Conservation (phyloP, 2,888 invertebrate species). For the Mechanitis mazaeus region DNA sequence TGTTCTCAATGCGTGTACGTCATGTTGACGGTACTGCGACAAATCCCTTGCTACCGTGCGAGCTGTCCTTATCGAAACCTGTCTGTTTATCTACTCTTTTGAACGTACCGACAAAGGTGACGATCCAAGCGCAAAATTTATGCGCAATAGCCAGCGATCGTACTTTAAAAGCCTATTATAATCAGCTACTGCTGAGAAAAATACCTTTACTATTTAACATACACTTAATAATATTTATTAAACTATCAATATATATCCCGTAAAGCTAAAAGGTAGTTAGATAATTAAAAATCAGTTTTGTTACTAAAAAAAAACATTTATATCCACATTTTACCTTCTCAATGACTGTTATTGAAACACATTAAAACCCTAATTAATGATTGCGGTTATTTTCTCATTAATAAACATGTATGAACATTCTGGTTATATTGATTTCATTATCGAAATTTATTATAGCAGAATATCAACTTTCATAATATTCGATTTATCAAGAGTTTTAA, state of each 20-base stretch:
- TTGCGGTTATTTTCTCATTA: slow-evolving; percentile 13
- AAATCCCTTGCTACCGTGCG: slow-evolving; percentile 71
- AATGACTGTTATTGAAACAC: slow-evolving; percentile 10
- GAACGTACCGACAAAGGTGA: slow-evolving; percentile 71
- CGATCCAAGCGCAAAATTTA: slow-evolving; percentile 55
- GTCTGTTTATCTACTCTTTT: slow-evolving; percentile 63
- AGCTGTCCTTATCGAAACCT: slow-evolving; percentile 53
- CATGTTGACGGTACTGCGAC: slow-evolving; percentile 68
- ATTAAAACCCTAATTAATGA: slow-evolving; percentile 21
- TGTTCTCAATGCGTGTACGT: slow-evolving; percentile 39
- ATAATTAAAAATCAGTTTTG: slow-evolving; percentile 25
- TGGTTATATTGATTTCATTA: slow-evolving; percentile 22
- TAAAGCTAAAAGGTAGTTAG: slow-evolving; percentile 21
- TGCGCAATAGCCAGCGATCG: slow-evolving; percentile 40
- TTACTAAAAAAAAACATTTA: slow-evolving; percentile 19
- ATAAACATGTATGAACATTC: slow-evolving; percentile 15
- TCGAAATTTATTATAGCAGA: slow-evolving; percentile 23
- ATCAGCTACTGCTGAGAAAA: slow-evolving; percentile 27
- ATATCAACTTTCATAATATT: slow-evolving; percentile 30
- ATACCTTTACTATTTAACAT: slow-evolving; percentile 27
- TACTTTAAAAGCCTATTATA: slow-evolving; percentile 37
- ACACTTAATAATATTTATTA: slow-evolving; percentile 22
- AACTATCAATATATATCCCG: slow-evolving; percentile 18
- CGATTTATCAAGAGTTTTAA: slow-evolving; percentile 23
- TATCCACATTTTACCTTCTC: slow-evolving; percentile 18